phyloP scores from a whole-genome alignment of 2,888 invertebrate species.

The Drosophila peninsularis region DNA sequence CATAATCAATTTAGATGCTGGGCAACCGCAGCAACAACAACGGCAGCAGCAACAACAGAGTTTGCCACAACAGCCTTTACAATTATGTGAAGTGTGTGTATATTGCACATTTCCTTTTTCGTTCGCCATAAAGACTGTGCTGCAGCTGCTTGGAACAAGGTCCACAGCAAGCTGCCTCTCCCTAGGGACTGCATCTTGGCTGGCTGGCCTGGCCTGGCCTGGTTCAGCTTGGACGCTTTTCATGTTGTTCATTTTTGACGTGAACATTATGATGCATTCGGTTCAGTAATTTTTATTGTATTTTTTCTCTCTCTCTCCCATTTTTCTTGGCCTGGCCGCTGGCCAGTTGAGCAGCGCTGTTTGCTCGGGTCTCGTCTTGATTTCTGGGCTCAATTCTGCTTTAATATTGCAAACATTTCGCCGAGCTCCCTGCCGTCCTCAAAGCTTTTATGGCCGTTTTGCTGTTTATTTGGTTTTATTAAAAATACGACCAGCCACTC shows the following conservation, averaged over 20 bases:
- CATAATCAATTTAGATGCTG: slow-evolving; percentile 72
- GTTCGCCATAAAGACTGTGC: slow-evolving; percentile 26
- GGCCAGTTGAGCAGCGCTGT: slow-evolving; percentile 37
- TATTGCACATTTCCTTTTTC: slow-evolving; percentile 41
- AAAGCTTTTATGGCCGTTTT: slow-evolving; percentile 63
- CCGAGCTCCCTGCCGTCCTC: slow-evolving; percentile 24
- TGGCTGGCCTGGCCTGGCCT: slow-evolving; percentile 15
- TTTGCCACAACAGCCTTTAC: slow-evolving; percentile 32
- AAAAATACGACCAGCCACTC: slow-evolving; percentile 49
- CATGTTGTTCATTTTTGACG: slow-evolving; percentile 75
- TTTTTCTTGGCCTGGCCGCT: slow-evolving; percentile 49
- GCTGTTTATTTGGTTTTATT: slow-evolving; percentile 66
- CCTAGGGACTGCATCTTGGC: slow-evolving; percentile 30
- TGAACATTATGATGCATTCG: slow-evolving; percentile 80
- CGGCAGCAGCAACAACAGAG: slow-evolving; percentile 11
- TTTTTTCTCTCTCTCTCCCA: slow-evolving; percentile 42
- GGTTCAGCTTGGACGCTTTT: slow-evolving; percentile 47
- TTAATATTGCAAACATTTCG: slow-evolving; percentile 63
- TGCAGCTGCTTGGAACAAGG: slow-evolving; percentile 61
- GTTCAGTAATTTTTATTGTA: slow-evolving; percentile 79
- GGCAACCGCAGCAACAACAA: slow-evolving; percentile 24
- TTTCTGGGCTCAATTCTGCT: slow-evolving; percentile 50
- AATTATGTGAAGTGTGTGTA: slow-evolving; percentile 60
- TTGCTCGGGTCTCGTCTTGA: slow-evolving; percentile 43
- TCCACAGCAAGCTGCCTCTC: slow-evolving; percentile 26